phyloP scores from a whole-genome alignment of 2,888 invertebrate genomes.

The Brachypalpus laphriformis region DNA sequence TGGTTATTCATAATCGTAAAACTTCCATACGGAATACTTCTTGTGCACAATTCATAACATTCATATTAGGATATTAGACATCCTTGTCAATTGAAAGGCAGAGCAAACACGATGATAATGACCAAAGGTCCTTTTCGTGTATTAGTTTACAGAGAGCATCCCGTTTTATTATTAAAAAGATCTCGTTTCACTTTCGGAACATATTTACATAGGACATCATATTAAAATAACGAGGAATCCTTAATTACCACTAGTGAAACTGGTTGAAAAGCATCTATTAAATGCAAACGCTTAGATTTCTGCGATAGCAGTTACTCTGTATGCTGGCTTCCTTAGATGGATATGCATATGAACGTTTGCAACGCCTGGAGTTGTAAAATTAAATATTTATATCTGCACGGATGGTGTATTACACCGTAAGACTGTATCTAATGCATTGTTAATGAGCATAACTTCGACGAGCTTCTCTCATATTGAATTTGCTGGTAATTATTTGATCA shows the following conservation, averaged over 20 bases:
- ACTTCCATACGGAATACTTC: too few relatives aligned
- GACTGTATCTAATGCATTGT: conserved; percentile 63
- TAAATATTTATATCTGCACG: conserved; percentile 27
- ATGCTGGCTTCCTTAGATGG: not conserved
- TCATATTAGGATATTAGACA: conserved; percentile 43
- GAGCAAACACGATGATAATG: conserved; percentile 53
- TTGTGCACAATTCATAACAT: conserved; percentile 26
- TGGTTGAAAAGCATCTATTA: conserved; percentile 32
- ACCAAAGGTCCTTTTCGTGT: conserved; percentile 1
- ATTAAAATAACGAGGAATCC: conserved; percentile 61
- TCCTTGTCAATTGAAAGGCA: conserved; percentile 62
- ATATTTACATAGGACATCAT: conserved; percentile 60
- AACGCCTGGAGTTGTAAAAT: conserved; percentile 32
- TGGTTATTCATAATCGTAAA: conserved; percentile 65
- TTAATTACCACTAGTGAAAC: conserved; percentile 32
- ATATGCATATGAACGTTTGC: not conserved
- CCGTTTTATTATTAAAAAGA: conserved; percentile 59
- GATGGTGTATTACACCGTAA: conserved; percentile 11
- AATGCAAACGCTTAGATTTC: conserved; percentile 24
- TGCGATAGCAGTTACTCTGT: not conserved
- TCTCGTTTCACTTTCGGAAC: conserved; percentile 11
- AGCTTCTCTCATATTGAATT: conserved; percentile 61
- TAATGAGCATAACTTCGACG: conserved; percentile 62
- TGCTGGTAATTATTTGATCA: conserved; percentile 71
- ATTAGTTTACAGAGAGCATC: conserved; percentile 8